Percentiles rank a stretch among this genome's conserved stretches.
Evolutionary conservation across 2,113 vertebrate genomes (phyloP).

Genomic region (Brachyhypopomus occidentalis): DNA sequence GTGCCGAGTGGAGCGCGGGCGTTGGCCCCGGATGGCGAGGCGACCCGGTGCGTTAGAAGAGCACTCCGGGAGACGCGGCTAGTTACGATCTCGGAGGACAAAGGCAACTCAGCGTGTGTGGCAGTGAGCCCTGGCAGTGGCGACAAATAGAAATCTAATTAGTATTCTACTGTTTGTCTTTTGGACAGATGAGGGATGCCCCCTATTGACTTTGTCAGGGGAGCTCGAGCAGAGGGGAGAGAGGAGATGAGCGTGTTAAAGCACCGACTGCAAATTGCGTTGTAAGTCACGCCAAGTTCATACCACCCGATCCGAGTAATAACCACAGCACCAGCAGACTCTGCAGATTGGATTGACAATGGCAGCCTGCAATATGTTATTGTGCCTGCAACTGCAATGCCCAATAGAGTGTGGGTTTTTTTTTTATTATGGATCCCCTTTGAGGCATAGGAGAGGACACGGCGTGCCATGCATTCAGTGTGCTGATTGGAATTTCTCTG

Average conservation of each 20-base stretch:
- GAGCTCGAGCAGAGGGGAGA: slow-evolving; percentile 80
- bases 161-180: slow-evolving; percentile 97
- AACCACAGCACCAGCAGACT: slow-evolving; percentile 84
- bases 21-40: slow-evolving; percentile 17
- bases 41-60: slow-evolving; percentile 31
- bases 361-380: slow-evolving; percentile 80
- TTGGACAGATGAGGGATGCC: slow-evolving; percentile 98
- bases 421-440: slow-evolving; percentile 97
- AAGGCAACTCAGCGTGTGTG: slow-evolving; percentile 79
- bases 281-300: slow-evolving; percentile 72
- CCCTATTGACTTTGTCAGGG: slow-evolving; percentile 97
- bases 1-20: slow-evolving; percentile 50
- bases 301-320: slow-evolving; percentile 85
- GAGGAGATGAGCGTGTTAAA: slow-evolving; percentile 63
- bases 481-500: slow-evolving; percentile 76
- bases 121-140: slow-evolving; percentile 74
- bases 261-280: slow-evolving; percentile 90
- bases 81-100: slow-evolving; percentile 68
- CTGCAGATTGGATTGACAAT: slow-evolving; percentile 81
- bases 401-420: slow-evolving; percentile 79
- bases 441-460: slow-evolving; percentile 82
- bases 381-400: slow-evolving; percentile 80
- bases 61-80: slow-evolving; percentile 42
- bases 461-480: slow-evolving; percentile 84
- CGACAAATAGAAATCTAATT: slow-evolving; percentile 88